Evolutionary conservation across 2,888 invertebrate species (phyloP).

Genomic region (Neoaliturus tenellus): DNA sequence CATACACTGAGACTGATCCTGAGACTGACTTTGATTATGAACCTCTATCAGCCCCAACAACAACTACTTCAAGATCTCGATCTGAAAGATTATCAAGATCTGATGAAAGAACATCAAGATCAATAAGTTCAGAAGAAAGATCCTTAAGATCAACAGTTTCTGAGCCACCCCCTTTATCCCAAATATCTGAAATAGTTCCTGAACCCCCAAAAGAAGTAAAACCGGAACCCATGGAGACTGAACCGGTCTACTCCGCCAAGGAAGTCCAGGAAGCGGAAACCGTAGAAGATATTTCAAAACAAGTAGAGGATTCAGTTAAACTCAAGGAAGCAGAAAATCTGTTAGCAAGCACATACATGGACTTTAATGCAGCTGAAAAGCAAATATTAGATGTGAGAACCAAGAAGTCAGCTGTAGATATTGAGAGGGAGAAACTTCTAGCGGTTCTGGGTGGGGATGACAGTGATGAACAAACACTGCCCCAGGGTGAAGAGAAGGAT

Average conservation of each 20-base stretch:
- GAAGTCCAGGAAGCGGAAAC: conserved; percentile 15
- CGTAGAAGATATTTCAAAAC: conserved; percentile 56
- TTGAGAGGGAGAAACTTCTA: conserved; percentile 56
- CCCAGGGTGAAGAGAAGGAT: conserved; percentile 8
- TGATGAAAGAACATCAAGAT: neutral
- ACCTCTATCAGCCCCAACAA: conserved; percentile 68
- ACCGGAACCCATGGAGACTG: neutral
- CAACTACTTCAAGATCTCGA: neutral
- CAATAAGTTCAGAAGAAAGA: neutral
- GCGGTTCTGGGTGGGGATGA: conserved; percentile 57
- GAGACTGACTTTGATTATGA: conserved; percentile 72
- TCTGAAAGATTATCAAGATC: conserved; percentile 9
- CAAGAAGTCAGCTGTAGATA: conserved; percentile 41
- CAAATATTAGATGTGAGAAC: conserved; percentile 64
- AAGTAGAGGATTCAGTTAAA: conserved; percentile 60
- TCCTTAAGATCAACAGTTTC: neutral
- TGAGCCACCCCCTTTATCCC: conserved; percentile 31
- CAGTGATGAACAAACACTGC: conserved; percentile 26
- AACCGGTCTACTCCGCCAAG: neutral
- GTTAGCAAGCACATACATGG: conserved; percentile 66
- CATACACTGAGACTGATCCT: conserved; percentile 42
- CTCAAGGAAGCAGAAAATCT: conserved; percentile 66
- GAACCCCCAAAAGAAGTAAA: neutral
- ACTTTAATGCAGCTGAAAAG: conserved; percentile 65
- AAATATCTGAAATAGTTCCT: neutral